These are phyloP conservation scores for Hippoglossus hippoglossus DNA, from an alignment of 2,797 vertebrate species.

Conservation along the genomic window DNA sequence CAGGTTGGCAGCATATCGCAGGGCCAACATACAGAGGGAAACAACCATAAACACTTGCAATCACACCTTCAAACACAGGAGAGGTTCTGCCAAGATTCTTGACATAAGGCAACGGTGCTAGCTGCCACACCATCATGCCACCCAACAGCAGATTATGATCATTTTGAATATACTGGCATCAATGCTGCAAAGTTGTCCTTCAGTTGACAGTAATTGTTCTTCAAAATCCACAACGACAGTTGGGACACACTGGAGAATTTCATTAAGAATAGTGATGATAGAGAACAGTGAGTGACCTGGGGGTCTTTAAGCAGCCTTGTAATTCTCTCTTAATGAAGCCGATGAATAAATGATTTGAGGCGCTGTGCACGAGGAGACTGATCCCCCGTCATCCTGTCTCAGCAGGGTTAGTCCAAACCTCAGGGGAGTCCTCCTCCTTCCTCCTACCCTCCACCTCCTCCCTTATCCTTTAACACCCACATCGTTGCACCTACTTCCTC, in stretches of 20 bases:
- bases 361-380: constrained; percentile 63
- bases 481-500: constrained; percentile 31
- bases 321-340: constrained; percentile 79
- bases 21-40: too few relatives aligned
- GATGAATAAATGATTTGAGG: constrained; percentile 81
- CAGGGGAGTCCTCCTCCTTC: constrained; percentile 46
- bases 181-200: constrained; percentile 31
- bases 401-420: constrained; percentile 49
- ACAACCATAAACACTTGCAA: too few relatives aligned
- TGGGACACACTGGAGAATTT: constrained; percentile 60
- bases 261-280: constrained; percentile 61
- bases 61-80: too few relatives aligned
- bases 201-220: constrained; percentile 46
- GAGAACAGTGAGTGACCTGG: constrained; percentile 71
- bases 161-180: neutral
- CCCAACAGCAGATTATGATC: too few relatives aligned
- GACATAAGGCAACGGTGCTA: too few relatives aligned
- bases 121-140: too few relatives aligned
- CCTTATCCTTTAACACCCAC: constrained; percentile 51
- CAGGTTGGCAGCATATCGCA: too few relatives aligned
- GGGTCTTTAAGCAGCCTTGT: constrained; percentile 75
- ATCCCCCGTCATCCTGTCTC: constrained; percentile 67
- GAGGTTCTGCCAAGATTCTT: too few relatives aligned
- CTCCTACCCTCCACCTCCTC: constrained; percentile 14
- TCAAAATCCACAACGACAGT: constrained; percentile 58